phyloP scores from a whole-genome alignment of 2,888 invertebrate species.

The Ectemnius lituratus region DNA sequence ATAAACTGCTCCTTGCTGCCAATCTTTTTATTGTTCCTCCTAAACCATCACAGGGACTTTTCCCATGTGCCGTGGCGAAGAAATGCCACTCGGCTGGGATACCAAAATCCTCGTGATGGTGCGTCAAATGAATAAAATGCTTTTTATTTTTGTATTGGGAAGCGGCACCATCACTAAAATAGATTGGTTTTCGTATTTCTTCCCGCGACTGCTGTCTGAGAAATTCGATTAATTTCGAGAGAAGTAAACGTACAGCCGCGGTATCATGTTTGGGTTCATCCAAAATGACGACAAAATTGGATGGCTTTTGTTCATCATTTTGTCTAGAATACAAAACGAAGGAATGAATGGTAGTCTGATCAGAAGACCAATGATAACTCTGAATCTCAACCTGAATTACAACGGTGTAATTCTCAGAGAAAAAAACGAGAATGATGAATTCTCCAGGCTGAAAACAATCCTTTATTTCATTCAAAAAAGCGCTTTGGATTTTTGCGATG shows the following conservation, averaged over 20 bases:
- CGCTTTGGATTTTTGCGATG: background rate
- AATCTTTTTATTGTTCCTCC: background rate
- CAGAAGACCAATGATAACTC: background rate
- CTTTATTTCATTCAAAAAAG: background rate
- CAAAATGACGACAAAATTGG: conserved; percentile 3
- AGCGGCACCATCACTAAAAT: background rate
- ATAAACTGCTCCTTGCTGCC: background rate
- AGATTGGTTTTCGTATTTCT: background rate
- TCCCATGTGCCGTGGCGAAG: conserved; percentile 6
- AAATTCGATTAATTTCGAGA: background rate
- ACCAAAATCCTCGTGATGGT: background rate
- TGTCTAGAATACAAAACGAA: background rate
- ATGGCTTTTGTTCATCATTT: background rate
- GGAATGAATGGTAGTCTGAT: background rate
- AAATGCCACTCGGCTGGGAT: background rate
- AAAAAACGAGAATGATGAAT: background rate
- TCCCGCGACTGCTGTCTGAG: background rate
- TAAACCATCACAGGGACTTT: conserved; percentile 4
- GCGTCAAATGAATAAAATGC: conserved; percentile 2
- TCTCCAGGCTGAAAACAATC: background rate
- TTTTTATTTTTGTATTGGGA: background rate
- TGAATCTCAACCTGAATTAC: background rate
- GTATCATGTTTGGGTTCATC: conserved; percentile 2
- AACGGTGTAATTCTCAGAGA: background rate
- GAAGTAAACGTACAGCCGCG: conserved; percentile 4